Base-by-base conservation (phyloP, 2,797 vertebrate genomes). In the Tiaroga cobitis region DNA sequence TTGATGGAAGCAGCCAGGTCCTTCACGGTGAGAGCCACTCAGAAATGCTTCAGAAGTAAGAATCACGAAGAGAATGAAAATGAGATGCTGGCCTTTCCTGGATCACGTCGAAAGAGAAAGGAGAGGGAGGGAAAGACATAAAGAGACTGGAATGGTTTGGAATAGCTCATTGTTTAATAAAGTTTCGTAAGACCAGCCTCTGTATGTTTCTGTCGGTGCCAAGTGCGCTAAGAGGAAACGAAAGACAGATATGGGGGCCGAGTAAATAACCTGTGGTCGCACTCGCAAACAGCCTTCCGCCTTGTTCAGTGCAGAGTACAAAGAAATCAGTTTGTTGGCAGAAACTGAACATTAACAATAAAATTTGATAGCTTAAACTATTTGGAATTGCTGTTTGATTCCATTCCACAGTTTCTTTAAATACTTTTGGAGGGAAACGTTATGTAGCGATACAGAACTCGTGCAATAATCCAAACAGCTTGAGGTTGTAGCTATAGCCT, bases 11-110 rank as follows among this genome's bases (percentile, higher is more conserved):
- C 39, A 37, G 59, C 82, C 84, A 49, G 26, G 81, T 83, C 65
- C 67, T 75, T 83, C 75, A 61, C 34, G 24, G 51, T 79, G 49
- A 86, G 54, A 81, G 87, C 91, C 92, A 65, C 81, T 91, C 92
- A 87, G 86, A 86, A 93, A 87, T 91, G 75, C 89, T 95, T 93
- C 94, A 96, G 95, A 92, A 93, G 93, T 95, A 94, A 91, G 90
- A 94, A 93, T 94, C 88, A 91, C 84, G 85, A 93, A 85, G 93
- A 95, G 91, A 92, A 87, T 88, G 89, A 89, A 90, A 92, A 94
- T 90, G 89, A 74, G 92, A 92, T 92, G 89, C 90, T 91, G 94
- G 90, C 61, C 90, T 90, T 90, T 89, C 90, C 89, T 88, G 84
- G 88, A 93, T 94, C 94, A 91, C 92, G 94, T 92, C 89, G 92